Evolutionary conservation across 2,113 vertebrate species (phyloP).

Genomic region (Genyomyrus donnyi): DNA sequence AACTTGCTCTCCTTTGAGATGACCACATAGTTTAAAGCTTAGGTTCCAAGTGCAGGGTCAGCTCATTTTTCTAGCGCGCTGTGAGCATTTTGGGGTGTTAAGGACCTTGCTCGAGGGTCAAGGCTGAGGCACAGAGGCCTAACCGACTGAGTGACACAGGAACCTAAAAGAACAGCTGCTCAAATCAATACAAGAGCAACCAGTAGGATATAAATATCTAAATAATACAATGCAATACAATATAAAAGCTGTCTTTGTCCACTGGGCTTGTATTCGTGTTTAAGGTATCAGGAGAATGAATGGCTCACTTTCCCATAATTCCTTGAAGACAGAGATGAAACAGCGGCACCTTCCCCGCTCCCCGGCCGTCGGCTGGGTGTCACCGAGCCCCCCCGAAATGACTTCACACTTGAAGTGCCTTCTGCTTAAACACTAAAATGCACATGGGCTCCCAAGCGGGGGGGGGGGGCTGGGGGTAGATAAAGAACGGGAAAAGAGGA

Average conservation of each 20-base stretch:
- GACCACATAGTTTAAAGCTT: neutral
- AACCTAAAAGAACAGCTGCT: neutral
- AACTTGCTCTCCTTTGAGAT: neutral
- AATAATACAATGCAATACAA: neutral
- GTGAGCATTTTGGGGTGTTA: neutral
- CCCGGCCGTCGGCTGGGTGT: neutral
- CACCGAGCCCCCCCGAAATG: neutral
- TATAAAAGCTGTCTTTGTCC: neutral
- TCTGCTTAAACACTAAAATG: neutral
- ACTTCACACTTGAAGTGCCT: neutral
- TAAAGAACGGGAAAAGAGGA: conserved; percentile 24
- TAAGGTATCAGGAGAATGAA: neutral
- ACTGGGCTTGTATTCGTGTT: neutral
- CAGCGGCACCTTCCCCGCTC: neutral
- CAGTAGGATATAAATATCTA: neutral
- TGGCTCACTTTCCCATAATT: neutral
- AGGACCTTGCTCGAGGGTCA: neutral
- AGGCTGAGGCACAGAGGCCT: neutral
- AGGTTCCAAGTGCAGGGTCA: neutral
- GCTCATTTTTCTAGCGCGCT: neutral
- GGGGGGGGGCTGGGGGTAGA: neutral
- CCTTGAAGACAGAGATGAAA: neutral
- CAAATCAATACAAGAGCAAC: neutral
- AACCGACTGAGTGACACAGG: neutral
- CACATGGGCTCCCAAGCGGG: neutral